Evolutionary conservation across 2,113 vertebrate genomes (phyloP).

Genomic region (Emydocephalus ijimae): DNA sequence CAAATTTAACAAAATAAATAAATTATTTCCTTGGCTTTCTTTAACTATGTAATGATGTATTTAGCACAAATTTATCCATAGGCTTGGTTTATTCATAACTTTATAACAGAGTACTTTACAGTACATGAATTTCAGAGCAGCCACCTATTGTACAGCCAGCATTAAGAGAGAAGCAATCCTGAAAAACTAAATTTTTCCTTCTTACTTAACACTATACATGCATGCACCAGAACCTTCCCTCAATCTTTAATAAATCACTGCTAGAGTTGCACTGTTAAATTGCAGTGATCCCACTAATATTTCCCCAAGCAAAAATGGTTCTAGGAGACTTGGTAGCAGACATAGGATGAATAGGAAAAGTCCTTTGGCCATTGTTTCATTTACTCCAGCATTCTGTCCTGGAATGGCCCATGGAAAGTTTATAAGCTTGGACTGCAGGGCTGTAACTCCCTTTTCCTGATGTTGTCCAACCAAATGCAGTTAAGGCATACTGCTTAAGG

Average conservation of each 20-base stretch:
- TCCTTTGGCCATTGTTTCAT: neutral
- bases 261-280: neutral
- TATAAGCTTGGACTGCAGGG: neutral
- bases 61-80: neutral
- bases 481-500: neutral
- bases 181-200: neutral
- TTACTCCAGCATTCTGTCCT: neutral
- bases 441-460: neutral
- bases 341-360: neutral
- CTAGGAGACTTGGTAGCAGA: neutral
- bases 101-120: neutral
- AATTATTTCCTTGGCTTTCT: neutral
- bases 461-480: neutral
- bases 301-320: neutral
- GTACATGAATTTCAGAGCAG: neutral
- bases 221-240: neutral
- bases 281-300: neutral
- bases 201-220: neutral
- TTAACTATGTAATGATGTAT: neutral
- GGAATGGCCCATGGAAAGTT: neutral
- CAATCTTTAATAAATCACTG: neutral
- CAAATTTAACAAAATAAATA: neutral
- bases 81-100: neutral
- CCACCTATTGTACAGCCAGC: neutral
- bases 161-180: neutral